These are phyloP conservation scores for Hypolimnas misippus DNA, from an alignment of 2,888 invertebrate genomes.

Conservation along the genomic window DNA sequence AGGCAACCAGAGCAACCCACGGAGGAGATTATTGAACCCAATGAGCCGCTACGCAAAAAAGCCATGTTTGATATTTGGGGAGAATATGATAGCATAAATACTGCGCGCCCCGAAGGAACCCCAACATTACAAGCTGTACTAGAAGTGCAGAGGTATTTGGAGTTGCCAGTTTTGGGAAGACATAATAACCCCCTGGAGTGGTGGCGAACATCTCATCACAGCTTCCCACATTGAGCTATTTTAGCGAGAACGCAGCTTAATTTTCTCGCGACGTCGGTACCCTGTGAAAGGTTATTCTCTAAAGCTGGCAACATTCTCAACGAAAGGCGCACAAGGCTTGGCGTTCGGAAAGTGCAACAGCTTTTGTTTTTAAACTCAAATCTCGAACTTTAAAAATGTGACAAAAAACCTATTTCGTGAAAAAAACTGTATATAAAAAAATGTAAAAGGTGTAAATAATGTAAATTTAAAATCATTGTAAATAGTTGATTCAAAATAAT, in stretches of 20 bases:
- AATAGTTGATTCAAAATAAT: slow-evolving; percentile 11
- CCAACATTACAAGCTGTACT: slow-evolving; percentile 5
- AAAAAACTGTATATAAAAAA: background rate
- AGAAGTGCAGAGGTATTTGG: background rate
- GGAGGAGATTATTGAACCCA: background rate
- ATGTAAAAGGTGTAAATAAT: background rate
- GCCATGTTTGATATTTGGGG: slow-evolving; percentile 3
- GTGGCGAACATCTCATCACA: background rate
- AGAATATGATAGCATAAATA: slow-evolving; percentile 1
- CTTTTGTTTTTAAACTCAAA: slow-evolving; percentile 37
- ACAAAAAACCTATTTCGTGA: background rate
- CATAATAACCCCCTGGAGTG: background rate
- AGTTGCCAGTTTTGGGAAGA: background rate
- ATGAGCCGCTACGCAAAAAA: slow-evolving; percentile 1
- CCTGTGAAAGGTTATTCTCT: slow-evolving; percentile 31
- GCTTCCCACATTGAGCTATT: slow-evolving; percentile 2
- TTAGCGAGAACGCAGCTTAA: slow-evolving; percentile 6
- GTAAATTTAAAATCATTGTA: slow-evolving; percentile 11
- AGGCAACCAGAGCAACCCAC: background rate
- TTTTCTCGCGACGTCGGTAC: slow-evolving; percentile 19
- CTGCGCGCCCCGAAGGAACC: slow-evolving; percentile 12
- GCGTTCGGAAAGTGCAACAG: slow-evolving; percentile 35
- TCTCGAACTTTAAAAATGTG: slow-evolving; percentile 14
- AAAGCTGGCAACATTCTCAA: slow-evolving; percentile 34
- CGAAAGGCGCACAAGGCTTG: slow-evolving; percentile 36